A percentile compares a stretch with the other conserved stretches of the same genome.
phyloP scores from a whole-genome alignment of 1,140 invertebrate genomes.

The Anadara kagoshimensis region DNA sequence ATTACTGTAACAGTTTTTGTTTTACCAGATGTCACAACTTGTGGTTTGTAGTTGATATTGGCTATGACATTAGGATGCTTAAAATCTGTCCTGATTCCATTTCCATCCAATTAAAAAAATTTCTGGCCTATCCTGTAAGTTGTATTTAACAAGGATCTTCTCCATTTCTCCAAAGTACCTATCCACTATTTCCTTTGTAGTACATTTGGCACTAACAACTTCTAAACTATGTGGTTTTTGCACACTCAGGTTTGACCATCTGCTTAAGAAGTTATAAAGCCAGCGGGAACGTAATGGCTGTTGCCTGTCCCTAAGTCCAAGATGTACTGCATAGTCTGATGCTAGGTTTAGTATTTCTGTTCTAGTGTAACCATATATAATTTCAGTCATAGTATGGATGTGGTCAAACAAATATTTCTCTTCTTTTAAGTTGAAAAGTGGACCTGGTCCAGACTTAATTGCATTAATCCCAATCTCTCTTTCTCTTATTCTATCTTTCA shows the following conservation, averaged over 20 bases:
- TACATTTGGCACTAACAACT: conserved; percentile 13
- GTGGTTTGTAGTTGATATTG: background rate
- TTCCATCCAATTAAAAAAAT: conserved; percentile 33
- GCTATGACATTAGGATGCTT: conserved; percentile 19
- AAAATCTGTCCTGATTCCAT: conserved; percentile 34
- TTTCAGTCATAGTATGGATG: background rate
- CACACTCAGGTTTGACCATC: conserved; percentile 28
- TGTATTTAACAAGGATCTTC: conserved; percentile 14
- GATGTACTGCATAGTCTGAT: conserved; percentile 1
- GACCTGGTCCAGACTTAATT: no score
- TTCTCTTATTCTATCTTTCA: no score
- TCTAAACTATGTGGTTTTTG: conserved; percentile 26
- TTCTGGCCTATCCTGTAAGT: no score
- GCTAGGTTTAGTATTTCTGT: background rate
- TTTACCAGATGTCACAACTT: conserved; percentile 22
- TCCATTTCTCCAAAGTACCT: conserved; percentile 22
- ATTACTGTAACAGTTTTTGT: conserved; percentile 41
- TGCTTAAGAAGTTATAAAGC: conserved; percentile 12
- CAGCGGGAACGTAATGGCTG: conserved; percentile 20
- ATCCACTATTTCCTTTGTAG: background rate
- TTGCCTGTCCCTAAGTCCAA: background rate
- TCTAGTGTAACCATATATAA: background rate
- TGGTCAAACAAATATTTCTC: background rate
- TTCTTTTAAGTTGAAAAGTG: no score
- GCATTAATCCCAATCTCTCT: no score